Base-by-base conservation (phyloP, 2,113 vertebrate species). In the Brachirus orientalis region DNA sequence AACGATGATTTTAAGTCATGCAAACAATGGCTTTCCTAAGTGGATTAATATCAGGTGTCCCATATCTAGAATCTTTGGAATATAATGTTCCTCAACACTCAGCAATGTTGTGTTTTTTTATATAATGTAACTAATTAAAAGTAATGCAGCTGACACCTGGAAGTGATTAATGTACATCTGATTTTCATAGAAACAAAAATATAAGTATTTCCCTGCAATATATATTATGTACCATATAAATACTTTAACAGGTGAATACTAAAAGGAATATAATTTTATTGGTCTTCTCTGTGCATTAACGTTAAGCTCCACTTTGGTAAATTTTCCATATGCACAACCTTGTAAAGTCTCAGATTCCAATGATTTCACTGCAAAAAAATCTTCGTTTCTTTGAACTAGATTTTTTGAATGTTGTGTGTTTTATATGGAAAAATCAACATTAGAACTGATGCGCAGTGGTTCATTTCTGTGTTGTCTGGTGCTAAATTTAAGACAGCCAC, bases 371-470 rank as follows among this genome's bases (percentile, higher is more conserved):
- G 68, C 69, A 76, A 75, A 78, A 59, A 71, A 73, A 11, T n/a
- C 54, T 66, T 50, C n/a, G 46, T 71, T 77, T 79, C 69, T 60
- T 73, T 71, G 52, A 87, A 63, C 22, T 69, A 52, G 19, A 46
- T 62, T 79, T 82, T 65, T 83, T 68, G 19, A 72, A 55, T 63
- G 76, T 72, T 77, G 79, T 72, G 41, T 16, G 6, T 45, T 74
- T 69, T 35, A 77, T 63, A 43, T 68, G 54, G 53, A 70, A 57
- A 44, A 57, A n/a, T n/a, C n/a, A n/a, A n/a, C n/a, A n/a, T n/a
- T n/a, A 48, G 51, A 38, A 45, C 41, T 41, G 44, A 45, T 53
- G 37, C 13, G 22, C 40, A 28, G 11, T 22, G 8, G 47, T 44
- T 63, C 53, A 33, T 75, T 68, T 58, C n/a, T 69, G 8, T 63